phyloP scores from a whole-genome alignment of 2,888 invertebrate species.

The Ichneumon xanthorius region DNA sequence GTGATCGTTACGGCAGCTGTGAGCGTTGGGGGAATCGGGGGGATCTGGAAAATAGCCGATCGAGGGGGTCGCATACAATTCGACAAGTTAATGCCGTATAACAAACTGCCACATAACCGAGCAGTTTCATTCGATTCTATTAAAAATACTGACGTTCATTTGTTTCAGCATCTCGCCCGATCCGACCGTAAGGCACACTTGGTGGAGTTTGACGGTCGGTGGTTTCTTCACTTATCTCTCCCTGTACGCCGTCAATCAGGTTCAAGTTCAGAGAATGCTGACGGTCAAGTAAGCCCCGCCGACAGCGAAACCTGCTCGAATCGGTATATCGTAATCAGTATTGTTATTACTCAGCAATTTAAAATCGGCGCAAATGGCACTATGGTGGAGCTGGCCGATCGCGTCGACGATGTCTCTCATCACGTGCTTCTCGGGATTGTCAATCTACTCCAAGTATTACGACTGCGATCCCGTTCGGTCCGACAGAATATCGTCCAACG shows the following conservation, averaged over 20 bases:
- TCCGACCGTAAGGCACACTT: conserved; percentile 92
- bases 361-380: conserved; percentile 89
- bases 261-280: conserved; percentile 88
- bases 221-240: conserved; percentile 92
- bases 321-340: neutral
- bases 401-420: conserved; percentile 89
- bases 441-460: conserved; percentile 92
- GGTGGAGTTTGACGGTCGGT: conserved; percentile 92
- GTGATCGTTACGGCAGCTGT: conserved; percentile 91
- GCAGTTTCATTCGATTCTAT: neutral
- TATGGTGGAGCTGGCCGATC: conserved; percentile 94
- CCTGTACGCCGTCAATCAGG: conserved; percentile 94
- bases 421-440: conserved; percentile 91
- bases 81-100: conserved; percentile 86
- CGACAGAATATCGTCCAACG: conserved; percentile 88
- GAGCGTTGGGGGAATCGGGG: conserved; percentile 89
- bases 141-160: conserved; percentile 28
- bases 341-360: conserved; percentile 86
- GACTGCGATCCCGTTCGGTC: conserved; percentile 92
- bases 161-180: conserved; percentile 89
- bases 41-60: conserved; percentile 90
- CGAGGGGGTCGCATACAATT: conserved; percentile 90
- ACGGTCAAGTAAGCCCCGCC: conserved; percentile 82
- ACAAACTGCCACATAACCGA: conserved; percentile 28
- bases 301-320: neutral